A percentile compares a stretch with the other conserved stretches of the same genome.
Evolutionary conservation across 2,888 invertebrate species (phyloP).

Genomic region (Euzophera pinguis): DNA sequence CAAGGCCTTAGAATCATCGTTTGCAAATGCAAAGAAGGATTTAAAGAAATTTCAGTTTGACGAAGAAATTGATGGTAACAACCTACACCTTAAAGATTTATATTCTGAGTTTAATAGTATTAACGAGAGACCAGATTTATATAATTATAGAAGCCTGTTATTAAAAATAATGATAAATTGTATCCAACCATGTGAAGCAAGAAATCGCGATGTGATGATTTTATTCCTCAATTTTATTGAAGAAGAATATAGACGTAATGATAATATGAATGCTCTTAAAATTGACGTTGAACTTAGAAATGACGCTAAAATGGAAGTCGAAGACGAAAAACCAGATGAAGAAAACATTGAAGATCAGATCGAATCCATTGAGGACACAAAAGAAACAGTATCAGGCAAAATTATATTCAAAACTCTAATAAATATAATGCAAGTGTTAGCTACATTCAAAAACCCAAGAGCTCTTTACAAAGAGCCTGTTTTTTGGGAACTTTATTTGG

Average conservation of each 20-base stretch:
- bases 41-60: slow-evolving; percentile 52
- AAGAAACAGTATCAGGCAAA: slow-evolving; percentile 60
- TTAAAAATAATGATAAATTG: slow-evolving; percentile 89
- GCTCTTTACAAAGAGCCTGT: slow-evolving; percentile 88
- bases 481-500: slow-evolving; percentile 86
- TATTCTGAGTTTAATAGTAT: slow-evolving; percentile 63
- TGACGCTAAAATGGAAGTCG: slow-evolving; percentile 52
- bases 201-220: slow-evolving; percentile 88
- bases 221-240: slow-evolving; percentile 90
- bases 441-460: slow-evolving; percentile 89
- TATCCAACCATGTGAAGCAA: slow-evolving; percentile 87
- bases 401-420: slow-evolving; percentile 77
- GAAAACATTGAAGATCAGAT: slow-evolving; percentile 55
- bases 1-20: slow-evolving; percentile 77
- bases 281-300: slow-evolving; percentile 82
- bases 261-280: slow-evolving; percentile 56
- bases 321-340: slow-evolving; percentile 41
- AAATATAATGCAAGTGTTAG: slow-evolving; percentile 86
- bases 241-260: slow-evolving; percentile 72
- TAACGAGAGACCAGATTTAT: slow-evolving; percentile 83
- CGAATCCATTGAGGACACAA: slow-evolving; percentile 46
- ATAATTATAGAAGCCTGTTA: slow-evolving; percentile 88
- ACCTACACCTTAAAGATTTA: slow-evolving; percentile 47
- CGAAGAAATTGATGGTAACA: slow-evolving; percentile 50
- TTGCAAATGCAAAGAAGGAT: slow-evolving; percentile 62